Base-by-base conservation (phyloP, 2,888 invertebrate genomes). In the Achlya flavicornis region DNA sequence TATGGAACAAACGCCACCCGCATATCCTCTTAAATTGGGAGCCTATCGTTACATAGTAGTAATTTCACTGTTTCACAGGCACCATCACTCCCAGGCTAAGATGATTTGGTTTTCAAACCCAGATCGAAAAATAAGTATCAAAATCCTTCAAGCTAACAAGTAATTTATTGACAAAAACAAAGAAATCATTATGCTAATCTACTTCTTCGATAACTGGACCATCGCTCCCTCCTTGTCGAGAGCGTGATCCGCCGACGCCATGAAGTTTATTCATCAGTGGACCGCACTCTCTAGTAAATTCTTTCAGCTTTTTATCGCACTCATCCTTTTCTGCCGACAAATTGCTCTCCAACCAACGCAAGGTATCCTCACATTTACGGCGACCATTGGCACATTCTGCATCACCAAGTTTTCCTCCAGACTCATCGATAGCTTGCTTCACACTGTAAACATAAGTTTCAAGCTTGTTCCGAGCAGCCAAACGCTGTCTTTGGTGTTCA, bases 291-390 rank as follows among this genome's bases (percentile, higher is more conserved):
- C 65, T 69, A 2, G 69, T 77, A 0, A 88, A 66, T 58, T 86
- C 83, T 38, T 78, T 84, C n/a, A 82, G 69, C 80, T 95, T 95
- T 66, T 95, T 93, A 66, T 96, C 95, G 74, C 94, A 96, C 78
- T 96, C 96, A 0, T 95, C 95, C 77, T 95, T 95, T 64, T 96
- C 96, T 4, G 96, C 96, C 62, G 95, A 83, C 12, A 94, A 87
- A 83, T 96, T 96, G 63, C 86, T 89, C 71, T 97, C 96, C 67
- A 97, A 84, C 97, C 97, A 97, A 62, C 91, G 89, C 61, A 96
- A 79, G 43, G 94, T 90, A 3, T 95, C 95, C 0, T 95, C 94
- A 75, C 95, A 95, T 69, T 93, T 91, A 58, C 87, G 83, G 57
- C 85, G 82, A 6, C 94, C 94, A 61, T 86, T 92, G 8, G 82